These are phyloP conservation scores for Darevskia mixta DNA, from an alignment of 2,797 vertebrate species.

Conservation along the genomic window DNA sequence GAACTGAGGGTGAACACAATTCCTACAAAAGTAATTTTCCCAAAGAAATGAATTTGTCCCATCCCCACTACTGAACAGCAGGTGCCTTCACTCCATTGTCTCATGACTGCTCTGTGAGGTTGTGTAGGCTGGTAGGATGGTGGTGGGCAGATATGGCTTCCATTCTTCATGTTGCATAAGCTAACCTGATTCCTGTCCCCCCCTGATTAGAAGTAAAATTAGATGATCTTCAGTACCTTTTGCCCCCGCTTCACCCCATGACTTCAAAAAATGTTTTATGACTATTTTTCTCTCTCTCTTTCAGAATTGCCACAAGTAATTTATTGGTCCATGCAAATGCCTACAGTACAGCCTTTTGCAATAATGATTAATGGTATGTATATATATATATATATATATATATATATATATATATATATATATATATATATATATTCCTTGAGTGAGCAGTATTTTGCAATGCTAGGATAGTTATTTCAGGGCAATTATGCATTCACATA, in stretches of 20 bases:
- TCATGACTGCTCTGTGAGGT: background rate
- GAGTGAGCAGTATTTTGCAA: conserved; percentile 28
- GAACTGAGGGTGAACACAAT: background rate
- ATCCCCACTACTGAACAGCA: background rate
- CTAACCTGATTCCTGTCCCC: background rate
- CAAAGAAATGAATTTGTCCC: background rate
- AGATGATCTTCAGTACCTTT: background rate
- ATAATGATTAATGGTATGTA: conserved; percentile 7
- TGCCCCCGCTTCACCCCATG: background rate
- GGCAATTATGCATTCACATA: conserved; percentile 15
- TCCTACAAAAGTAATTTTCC: background rate
- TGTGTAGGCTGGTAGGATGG: background rate
- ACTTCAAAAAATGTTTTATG: background rate
- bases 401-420: too few relatives aligned
- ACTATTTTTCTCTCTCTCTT: background rate
- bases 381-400: background rate
- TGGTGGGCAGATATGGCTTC: background rate
- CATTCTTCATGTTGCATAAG: background rate
- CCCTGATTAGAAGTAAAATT: background rate
- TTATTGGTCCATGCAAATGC: conserved; percentile 15
- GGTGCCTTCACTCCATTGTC: background rate
- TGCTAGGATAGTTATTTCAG: conserved; percentile 19
- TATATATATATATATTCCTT: background rate
- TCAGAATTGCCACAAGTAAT: conserved; percentile 19
- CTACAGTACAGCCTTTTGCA: conserved; percentile 15